Evolutionary conservation across 2,113 vertebrate species (phyloP).

Genomic region (Jaculus jaculus): DNA sequence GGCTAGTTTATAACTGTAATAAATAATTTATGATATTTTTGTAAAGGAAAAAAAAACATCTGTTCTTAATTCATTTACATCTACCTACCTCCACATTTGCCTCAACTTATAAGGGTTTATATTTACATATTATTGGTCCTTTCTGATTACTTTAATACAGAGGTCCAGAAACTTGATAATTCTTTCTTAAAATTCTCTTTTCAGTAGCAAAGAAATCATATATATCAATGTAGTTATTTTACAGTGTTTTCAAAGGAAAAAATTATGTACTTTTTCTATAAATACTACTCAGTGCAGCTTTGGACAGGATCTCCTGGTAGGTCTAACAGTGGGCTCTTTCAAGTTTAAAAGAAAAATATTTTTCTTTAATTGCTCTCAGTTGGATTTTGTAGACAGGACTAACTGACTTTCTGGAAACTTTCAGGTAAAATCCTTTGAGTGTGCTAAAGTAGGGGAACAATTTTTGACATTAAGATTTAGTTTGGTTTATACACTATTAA

Average conservation of each 20-base stretch:
- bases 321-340: conserved; percentile 57
- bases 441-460: background rate
- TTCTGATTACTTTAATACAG: background rate
- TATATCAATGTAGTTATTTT: conserved; percentile 26
- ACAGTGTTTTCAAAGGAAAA: conserved; percentile 18
- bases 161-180: background rate
- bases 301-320: background rate
- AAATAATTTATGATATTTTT: background rate
- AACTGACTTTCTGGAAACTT: conserved; percentile 4
- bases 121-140: background rate
- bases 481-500: background rate
- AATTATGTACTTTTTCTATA: background rate
- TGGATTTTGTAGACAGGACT: background rate
- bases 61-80: background rate
- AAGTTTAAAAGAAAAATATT: conserved; percentile 44
- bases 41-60: background rate
- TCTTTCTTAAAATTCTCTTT: conserved; percentile 22
- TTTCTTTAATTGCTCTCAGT: conserved; percentile 20
- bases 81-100: background rate
- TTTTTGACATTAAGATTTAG: background rate
- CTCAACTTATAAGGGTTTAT: background rate
- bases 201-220: conserved; percentile 39
- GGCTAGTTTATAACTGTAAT: background rate
- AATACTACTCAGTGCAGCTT: background rate
- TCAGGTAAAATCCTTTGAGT: background rate